Base-by-base conservation (phyloP, 1,140 invertebrate genomes). In the Phortica variegata region DNA sequence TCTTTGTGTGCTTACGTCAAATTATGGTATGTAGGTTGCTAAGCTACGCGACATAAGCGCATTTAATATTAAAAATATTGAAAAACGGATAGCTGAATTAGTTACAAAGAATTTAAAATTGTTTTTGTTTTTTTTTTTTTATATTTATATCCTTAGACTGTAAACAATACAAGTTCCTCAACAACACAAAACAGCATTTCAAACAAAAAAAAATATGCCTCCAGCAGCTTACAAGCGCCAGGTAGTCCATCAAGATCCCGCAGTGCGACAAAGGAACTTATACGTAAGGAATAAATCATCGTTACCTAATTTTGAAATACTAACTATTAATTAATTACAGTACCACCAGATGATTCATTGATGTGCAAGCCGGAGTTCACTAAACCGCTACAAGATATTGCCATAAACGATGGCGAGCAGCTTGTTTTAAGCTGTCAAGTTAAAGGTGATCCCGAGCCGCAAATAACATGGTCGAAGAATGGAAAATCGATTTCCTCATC, bases 401-500 rank as follows among this genome's bases (percentile, higher is more conserved):
- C 80, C 3, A 82, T 93, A 20, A 85, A 85, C 18, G 93, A 96
- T 75, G 93, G 92, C 5, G 88, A 91, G 47, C 82, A 85, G 31
- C 77, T 95, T 41, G 82, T 87, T 47, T 78, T 96, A 9, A 86
- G 80, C 9, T 91, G 87, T 36, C 83, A 86, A 15, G 89, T 96
- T 17, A 84, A 84, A 42, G 93, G 92, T 12, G 92, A 95, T 76
- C 93, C 93, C n/a, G 91, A 94, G 71, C 92, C 92, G 4, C 85
- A 91, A 63, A 85, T 95, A 1, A 84, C 85, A 46, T 96, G 93
- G 93, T 82, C 80, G 47, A 95, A 93, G 78, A 85, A 89, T 58
- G 86, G 85, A 41, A 86, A 88, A 72, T 60, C 78, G 9, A 77
- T 93, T 23, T 83, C 82, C 42, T 91, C 89, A 2, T 89, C 87